These are phyloP conservation scores for Boloria selene DNA, from an alignment of 2,888 invertebrate species.

Conservation along the genomic window DNA sequence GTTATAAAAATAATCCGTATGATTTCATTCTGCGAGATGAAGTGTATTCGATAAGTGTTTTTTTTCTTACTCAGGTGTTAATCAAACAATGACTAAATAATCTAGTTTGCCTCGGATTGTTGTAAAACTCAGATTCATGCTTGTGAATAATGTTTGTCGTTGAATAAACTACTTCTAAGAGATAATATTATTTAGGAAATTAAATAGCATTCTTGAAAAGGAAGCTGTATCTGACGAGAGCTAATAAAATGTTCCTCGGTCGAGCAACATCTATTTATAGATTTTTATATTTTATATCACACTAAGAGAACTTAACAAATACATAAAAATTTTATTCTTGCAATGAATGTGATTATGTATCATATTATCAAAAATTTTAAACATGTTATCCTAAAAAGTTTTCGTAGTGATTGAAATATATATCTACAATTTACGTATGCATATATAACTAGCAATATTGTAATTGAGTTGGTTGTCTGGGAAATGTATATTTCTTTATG, in stretches of 20 bases:
- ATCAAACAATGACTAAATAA: conserved; percentile 19
- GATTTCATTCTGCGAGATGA: conserved; percentile 9
- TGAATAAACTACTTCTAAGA: not conserved
- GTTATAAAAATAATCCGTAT: conserved; percentile 19
- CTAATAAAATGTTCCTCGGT: not conserved
- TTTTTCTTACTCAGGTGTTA: conserved; percentile 26
- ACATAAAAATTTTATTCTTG: too few species aligned
- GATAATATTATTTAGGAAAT: conserved; percentile 2
- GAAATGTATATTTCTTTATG: too few species aligned
- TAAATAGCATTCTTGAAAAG: not conserved
- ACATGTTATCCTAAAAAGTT: too few species aligned
- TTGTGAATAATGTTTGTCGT: not conserved
- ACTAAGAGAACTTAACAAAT: too few species aligned
- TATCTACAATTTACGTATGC: too few species aligned
- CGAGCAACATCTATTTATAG: not conserved
- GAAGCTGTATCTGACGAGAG: not conserved
- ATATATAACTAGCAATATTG: too few species aligned
- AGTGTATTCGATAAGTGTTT: conserved; percentile 7
- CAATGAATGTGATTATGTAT: too few species aligned
- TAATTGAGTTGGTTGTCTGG: too few species aligned
- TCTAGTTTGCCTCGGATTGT: conserved; percentile 15
- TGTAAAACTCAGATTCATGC: not conserved
- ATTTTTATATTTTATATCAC: not conserved
- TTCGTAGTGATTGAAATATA: too few species aligned
- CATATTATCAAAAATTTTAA: too few species aligned